These are phyloP conservation scores for Protonemura montana DNA, from an alignment of 2,888 invertebrate species.

Conservation along the genomic window DNA sequence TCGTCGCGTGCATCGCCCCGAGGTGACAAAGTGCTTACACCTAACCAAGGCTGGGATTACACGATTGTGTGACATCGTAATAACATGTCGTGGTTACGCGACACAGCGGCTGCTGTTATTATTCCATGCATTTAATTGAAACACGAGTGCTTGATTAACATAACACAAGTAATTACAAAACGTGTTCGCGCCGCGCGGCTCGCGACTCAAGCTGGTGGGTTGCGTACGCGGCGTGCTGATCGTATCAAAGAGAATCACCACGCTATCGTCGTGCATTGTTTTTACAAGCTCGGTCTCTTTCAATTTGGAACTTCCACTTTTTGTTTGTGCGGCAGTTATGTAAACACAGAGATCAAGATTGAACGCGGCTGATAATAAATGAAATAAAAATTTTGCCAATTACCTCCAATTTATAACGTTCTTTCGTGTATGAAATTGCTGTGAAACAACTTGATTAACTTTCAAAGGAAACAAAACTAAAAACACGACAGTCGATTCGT, in stretches of 20 bases:
- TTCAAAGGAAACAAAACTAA: background rate
- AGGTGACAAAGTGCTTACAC: conserved; percentile 12
- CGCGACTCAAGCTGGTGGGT: background rate
- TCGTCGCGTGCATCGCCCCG: background rate
- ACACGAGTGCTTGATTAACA: conserved; percentile 1
- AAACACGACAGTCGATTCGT: background rate
- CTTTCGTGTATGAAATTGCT: conserved; percentile 16
- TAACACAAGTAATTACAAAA: conserved; percentile 7
- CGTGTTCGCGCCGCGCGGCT: background rate
- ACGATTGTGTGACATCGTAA: background rate
- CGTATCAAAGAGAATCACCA: background rate
- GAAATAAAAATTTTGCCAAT: background rate
- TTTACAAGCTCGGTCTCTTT: background rate
- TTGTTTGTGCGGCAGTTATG: background rate
- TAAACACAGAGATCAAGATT: conserved; percentile 19
- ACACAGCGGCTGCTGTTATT: background rate
- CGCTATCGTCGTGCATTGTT: background rate
- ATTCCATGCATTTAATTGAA: conserved; percentile 7
- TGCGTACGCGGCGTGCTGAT: background rate
- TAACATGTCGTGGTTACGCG: conserved; percentile 1
- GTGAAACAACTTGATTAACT: conserved; percentile 19
- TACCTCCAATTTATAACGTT: background rate
- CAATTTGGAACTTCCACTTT: background rate
- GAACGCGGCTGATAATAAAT: conserved; percentile 17
- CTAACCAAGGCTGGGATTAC: background rate